phyloP scores from a whole-genome alignment of 2,113 vertebrate genomes.

The Rhizomys pruinosus region DNA sequence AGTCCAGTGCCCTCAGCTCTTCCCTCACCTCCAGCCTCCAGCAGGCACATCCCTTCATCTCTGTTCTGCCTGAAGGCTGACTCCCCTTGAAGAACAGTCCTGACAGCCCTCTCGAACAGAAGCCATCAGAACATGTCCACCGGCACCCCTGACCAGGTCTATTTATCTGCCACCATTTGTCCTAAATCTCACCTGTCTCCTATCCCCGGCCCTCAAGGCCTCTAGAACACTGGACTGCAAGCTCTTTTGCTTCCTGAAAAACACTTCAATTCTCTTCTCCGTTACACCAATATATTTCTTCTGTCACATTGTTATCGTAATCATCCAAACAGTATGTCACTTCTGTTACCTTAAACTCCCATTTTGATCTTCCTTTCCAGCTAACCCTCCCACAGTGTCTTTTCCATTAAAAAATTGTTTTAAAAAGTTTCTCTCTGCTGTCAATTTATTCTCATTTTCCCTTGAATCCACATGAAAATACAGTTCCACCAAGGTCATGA shows the following conservation, averaged over 20 bases:
- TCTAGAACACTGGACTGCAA: neutral
- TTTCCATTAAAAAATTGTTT: conserved; percentile 29
- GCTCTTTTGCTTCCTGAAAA: neutral
- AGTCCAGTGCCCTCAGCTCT: neutral
- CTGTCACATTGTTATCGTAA: neutral
- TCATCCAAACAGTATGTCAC: neutral
- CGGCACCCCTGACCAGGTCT: neutral
- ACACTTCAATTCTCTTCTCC: neutral
- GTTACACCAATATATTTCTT: neutral
- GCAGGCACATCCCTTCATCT: neutral
- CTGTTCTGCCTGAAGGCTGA: neutral
- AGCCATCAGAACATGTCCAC: neutral
- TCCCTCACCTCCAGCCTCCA: neutral
- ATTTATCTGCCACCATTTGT: too few relatives aligned
- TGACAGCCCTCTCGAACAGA: neutral
- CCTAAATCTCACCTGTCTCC: neutral
- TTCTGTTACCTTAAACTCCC: neutral
- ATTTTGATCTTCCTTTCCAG: neutral
- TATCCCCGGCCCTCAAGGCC: neutral
- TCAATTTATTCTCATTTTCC: neutral
- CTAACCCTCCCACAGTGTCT: neutral
- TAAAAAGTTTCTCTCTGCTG: neutral
- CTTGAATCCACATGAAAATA: neutral
- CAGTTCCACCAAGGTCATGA: neutral
- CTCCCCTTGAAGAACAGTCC: neutral